Conservation (phyloP, 2,888 invertebrate genomes). For the Drosophila cognata region DNA sequence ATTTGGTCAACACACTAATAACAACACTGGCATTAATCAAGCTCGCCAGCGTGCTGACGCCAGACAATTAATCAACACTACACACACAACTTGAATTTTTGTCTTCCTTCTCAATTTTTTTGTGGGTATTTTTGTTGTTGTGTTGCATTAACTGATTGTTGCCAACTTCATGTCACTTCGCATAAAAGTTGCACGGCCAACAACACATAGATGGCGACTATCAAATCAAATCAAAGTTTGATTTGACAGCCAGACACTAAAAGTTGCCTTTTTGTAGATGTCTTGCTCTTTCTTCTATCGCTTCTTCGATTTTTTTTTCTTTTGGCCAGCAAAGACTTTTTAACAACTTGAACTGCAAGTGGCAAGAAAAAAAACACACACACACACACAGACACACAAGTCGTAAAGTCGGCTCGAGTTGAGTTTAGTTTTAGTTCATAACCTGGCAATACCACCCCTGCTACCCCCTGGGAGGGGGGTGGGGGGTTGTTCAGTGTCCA, state of each 20-base stretch:
- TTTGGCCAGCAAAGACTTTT: conserved; percentile 46
- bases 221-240: conserved; percentile 78
- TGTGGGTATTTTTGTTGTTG: neutral
- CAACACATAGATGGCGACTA: conserved; percentile 33
- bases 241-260: conserved; percentile 74
- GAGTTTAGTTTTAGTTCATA: conserved; percentile 41
- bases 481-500: conserved; percentile 28
- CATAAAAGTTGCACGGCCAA: conserved; percentile 66
- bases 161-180: conserved; percentile 68
- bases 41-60: conserved; percentile 42
- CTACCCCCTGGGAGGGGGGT: neutral
- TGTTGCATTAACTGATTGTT: conserved; percentile 75
- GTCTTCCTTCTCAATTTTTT: neutral
- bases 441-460: conserved; percentile 13
- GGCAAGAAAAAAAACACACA: conserved; percentile 34
- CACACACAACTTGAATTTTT: conserved; percentile 35
- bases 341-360: conserved; percentile 67
- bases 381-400: conserved; percentile 10
- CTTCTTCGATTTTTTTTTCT: conserved; percentile 30
- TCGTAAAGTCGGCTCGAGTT: conserved; percentile 31
- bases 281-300: neutral
- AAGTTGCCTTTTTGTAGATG: conserved; percentile 18
- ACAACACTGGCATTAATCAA: conserved; percentile 65
- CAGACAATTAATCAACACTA: conserved; percentile 61
- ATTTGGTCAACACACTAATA: conserved; percentile 53